A percentile compares a stretch with the other conserved stretches of the same genome.
phyloP scores from a whole-genome alignment of 1,140 invertebrate species.

The Phenacoccus solenopsis region DNA sequence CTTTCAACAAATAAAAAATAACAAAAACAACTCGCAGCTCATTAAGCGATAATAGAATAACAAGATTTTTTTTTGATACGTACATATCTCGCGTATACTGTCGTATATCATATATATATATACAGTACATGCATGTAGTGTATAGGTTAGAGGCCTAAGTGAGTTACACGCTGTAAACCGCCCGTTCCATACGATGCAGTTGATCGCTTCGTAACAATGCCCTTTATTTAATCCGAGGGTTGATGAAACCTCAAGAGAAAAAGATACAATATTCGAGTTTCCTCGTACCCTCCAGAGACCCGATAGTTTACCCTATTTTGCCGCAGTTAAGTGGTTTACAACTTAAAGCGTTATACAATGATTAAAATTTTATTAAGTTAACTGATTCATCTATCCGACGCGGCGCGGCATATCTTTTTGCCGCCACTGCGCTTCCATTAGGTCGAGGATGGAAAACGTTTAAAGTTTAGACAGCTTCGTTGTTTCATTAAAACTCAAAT shows the following conservation, averaged over 20 bases:
- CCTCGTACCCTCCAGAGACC: constrained; percentile 8
- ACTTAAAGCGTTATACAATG: constrained; percentile 16
- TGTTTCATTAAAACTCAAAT: constrained; percentile 14
- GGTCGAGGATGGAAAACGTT: background rate
- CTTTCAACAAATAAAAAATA: background rate
- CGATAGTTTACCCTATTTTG: constrained; percentile 11
- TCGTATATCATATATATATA: background rate
- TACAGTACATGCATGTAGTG: background rate
- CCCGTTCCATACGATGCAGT: background rate
- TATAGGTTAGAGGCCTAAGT: background rate
- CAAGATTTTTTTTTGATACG: background rate
- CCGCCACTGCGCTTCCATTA: background rate
- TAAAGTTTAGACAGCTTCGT: constrained; percentile 12
- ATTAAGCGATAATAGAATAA: background rate
- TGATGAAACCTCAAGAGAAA: constrained; percentile 11
- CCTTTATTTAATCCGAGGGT: constrained; percentile 11
- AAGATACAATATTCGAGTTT: constrained; percentile 9
- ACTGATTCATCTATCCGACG: constrained; percentile 14
- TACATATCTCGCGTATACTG: background rate
- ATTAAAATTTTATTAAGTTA: constrained; percentile 18
- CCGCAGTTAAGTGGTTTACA: constrained; percentile 17
- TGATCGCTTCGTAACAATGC: constrained; percentile 13
- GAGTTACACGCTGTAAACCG: background rate
- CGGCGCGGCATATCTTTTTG: background rate
- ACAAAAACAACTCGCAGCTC: background rate